Evolutionary conservation across 1,140 invertebrate genomes (phyloP), one percentile per base, ranked within the genome.

Genomic region (Pogonomyrmex californicus): DNA sequence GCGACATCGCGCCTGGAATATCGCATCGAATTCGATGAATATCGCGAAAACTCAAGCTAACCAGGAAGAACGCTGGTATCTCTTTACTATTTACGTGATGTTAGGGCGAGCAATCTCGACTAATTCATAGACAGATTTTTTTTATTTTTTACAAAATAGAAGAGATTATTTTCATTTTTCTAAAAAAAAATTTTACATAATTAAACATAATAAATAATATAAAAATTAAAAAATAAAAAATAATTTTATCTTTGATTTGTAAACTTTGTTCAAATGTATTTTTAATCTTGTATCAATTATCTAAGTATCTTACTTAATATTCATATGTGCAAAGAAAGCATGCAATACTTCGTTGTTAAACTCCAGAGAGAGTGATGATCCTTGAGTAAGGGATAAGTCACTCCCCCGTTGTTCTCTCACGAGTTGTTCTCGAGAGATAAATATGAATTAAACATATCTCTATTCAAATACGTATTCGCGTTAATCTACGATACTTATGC

Each of bases 401-500:
- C 33, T 63, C 60, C 82, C 58, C 62, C 36, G 23, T 23, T 23
- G 23, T 23, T 23, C 23, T 23, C 23, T 23, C 23, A 23, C 44
- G 47, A 62, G 6, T 66, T 14, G 66, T 76, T 88, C 36, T 88
- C 78, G 63, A 56, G 47, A 88, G 82, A 88, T 81, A 81, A 66
- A 60, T 87, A 88, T 87, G 87, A 88, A 88, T 88, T 88, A 88
- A 88, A 88, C 87, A 87, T 23, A 23, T 87, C 54, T 65, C 30
- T 41, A 54, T 65, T 54, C 49, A 60, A 66, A 65, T 54, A 65
- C 58, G 51, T 17, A 44, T 73, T 54, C 68, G 63, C 68, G 66
- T 58, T 87, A 82, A 76, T 88, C 54, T 51, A 70, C 65, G 54
- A 83, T 75, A 75, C 54, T 83, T 83, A 62, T 83, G 68, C 79